A percentile compares a stretch with the other conserved stretches of the same genome.
These are phyloP conservation scores for Aleadryas rufinucha DNA, from an alignment of 2,113 vertebrate species.

Conservation along the genomic window DNA sequence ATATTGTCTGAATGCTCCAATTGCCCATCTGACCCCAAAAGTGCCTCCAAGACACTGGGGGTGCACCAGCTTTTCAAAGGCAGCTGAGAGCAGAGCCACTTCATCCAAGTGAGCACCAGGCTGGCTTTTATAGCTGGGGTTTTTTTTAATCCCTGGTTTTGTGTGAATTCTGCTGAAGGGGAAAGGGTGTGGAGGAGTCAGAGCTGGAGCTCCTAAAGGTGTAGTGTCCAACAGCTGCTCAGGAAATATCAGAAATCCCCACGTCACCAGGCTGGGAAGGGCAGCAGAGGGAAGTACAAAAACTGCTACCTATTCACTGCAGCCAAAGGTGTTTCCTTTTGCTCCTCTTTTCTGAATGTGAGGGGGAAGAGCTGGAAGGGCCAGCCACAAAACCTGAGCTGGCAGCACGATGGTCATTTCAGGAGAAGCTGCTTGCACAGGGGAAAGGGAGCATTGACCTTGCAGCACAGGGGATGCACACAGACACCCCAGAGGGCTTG, in stretches of 20 bases:
- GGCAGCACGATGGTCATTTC: not conserved
- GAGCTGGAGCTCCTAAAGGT: slow-evolving; percentile 14
- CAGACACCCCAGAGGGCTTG: rapidly evolving
- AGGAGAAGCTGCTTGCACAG: not conserved
- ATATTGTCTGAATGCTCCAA: not conserved
- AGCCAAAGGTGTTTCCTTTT: slow-evolving; percentile 50
- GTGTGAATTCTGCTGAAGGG: slow-evolving; percentile 27
- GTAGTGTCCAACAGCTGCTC: slow-evolving; percentile 39
- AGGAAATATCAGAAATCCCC: slow-evolving; percentile 44
- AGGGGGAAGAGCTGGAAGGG: not conserved
- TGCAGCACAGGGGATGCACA: rapidly evolving
- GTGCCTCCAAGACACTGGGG: not conserved
- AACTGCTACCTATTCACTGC: not conserved
- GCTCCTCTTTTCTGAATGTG: not conserved
- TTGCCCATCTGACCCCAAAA: not conserved
- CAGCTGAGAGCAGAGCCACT: not conserved
- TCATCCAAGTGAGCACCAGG: not conserved
- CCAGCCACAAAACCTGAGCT: not conserved
- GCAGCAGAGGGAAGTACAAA: slow-evolving; percentile 2
- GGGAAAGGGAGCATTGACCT: not conserved
- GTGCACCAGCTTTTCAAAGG: not conserved
- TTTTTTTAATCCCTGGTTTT: not conserved
- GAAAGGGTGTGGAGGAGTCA: slow-evolving; percentile 46
- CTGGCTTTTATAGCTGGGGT: not conserved
- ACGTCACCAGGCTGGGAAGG: not conserved